Conservation (phyloP, 2,113 vertebrate species). For the Micromys minutus region DNA sequence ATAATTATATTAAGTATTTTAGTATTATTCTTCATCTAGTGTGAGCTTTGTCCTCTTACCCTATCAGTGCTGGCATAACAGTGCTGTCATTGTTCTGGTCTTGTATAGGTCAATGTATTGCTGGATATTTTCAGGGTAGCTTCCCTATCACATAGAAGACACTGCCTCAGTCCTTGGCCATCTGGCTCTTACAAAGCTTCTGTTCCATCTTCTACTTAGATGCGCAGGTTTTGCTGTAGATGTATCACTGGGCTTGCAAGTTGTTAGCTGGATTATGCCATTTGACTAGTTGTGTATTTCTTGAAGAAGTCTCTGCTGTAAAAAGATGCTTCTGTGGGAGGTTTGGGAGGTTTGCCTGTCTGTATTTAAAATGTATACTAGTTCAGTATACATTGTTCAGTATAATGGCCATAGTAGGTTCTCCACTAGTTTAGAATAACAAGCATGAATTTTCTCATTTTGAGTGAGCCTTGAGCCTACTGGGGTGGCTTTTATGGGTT, state of each 20-base stretch:
- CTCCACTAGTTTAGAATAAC: not conserved
- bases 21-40: not conserved
- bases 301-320: not conserved
- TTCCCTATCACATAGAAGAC: not conserved
- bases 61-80: not conserved
- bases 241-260: not conserved
- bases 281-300: not conserved
- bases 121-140: not conserved
- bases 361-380: not conserved
- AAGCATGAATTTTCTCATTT: not conserved
- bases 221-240: not conserved
- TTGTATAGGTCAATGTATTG: not conserved
- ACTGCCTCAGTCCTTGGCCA: not conserved
- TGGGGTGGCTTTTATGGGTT: not conserved
- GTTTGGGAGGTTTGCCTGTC: not conserved
- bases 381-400: too few species aligned
- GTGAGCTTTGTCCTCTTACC: not conserved
- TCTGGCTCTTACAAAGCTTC: not conserved
- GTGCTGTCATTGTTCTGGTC: not conserved
- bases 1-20: too few species aligned
- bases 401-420: too few species aligned
- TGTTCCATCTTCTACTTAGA: not conserved
- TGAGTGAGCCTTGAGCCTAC: not conserved
- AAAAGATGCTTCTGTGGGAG: too few species aligned
- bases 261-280: not conserved